These are phyloP conservation scores for Eulemur rubriventer DNA, from an alignment of 2,797 vertebrate genomes.

Conservation along the genomic window DNA sequence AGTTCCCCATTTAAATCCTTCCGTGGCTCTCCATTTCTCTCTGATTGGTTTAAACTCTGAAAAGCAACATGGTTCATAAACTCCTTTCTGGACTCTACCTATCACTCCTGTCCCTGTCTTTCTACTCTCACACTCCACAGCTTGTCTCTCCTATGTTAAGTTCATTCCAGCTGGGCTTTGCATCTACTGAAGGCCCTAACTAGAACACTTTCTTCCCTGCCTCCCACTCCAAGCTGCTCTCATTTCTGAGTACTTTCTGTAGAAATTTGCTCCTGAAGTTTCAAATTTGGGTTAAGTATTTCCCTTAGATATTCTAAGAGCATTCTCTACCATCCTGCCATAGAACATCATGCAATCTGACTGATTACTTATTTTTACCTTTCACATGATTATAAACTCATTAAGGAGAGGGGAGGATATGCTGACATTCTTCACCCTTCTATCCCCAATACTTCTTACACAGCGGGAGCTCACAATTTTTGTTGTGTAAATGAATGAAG, in stretches of 20 bases:
- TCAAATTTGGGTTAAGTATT: not conserved
- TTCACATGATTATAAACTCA: not conserved
- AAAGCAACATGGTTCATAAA: not conserved
- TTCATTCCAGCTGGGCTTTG: not conserved
- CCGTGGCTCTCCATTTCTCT: not conserved
- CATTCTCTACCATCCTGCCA: not conserved
- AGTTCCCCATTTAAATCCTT: not conserved
- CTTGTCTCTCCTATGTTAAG: not conserved
- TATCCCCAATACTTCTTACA: not conserved
- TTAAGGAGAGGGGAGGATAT: not conserved
- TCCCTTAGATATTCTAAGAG: not conserved
- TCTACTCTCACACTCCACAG: not conserved
- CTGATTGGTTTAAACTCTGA: not conserved
- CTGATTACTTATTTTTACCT: not conserved
- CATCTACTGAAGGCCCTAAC: no score
- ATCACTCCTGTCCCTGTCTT: not conserved
- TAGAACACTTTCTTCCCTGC: no score
- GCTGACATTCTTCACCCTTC: not conserved
- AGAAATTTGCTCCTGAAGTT: not conserved
- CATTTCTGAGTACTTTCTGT: not conserved
- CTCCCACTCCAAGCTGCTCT: not conserved
- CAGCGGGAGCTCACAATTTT: not conserved
- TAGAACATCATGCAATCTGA: not conserved
- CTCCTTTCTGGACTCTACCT: not conserved
- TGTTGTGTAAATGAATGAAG: not conserved